phyloP scores from a whole-genome alignment of 2,888 invertebrate species.

The Caenorhabditis japonica region DNA sequence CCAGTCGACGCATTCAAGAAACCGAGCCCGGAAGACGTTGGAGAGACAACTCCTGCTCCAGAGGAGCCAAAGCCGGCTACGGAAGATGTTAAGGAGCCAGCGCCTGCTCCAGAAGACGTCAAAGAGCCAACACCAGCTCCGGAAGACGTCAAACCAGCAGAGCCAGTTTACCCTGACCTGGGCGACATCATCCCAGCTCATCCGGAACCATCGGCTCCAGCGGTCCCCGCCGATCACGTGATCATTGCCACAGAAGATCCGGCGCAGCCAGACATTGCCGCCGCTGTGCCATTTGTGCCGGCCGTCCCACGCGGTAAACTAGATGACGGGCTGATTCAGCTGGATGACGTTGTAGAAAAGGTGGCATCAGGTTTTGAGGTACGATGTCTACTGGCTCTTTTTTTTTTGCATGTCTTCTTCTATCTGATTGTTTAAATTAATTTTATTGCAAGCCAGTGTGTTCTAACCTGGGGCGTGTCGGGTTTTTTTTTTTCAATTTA shows the following conservation, averaged over 20 bases:
- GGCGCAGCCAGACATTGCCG: conserved; percentile 22
- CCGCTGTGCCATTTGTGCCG: conserved; percentile 28
- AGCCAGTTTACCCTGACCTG: conserved; percentile 3
- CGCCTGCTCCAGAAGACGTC: background rate
- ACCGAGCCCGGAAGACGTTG: background rate
- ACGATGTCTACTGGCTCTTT: background rate
- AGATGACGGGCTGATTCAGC: conserved; percentile 20
- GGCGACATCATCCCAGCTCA: background rate
- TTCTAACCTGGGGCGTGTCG: no score
- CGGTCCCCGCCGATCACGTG: conserved; percentile 25
- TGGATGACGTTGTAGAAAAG: conserved; percentile 16
- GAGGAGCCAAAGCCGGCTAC: background rate
- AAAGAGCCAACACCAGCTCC: background rate
- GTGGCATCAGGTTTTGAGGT: conserved; percentile 46
- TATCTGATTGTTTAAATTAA: background rate
- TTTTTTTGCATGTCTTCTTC: background rate
- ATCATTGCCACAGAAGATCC: conserved; percentile 23
- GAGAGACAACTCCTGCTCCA: background rate
- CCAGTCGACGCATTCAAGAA: conserved; percentile 26
- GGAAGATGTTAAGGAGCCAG: background rate
- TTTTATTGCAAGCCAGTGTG: no score
- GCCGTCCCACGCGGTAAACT: conserved; percentile 3
- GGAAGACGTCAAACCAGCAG: conserved; percentile 11
- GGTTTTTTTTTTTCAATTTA: no score
- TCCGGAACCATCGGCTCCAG: conserved; percentile 36